Base-by-base conservation (phyloP, 2,113 vertebrate species). In the Geococcyx californianus region DNA sequence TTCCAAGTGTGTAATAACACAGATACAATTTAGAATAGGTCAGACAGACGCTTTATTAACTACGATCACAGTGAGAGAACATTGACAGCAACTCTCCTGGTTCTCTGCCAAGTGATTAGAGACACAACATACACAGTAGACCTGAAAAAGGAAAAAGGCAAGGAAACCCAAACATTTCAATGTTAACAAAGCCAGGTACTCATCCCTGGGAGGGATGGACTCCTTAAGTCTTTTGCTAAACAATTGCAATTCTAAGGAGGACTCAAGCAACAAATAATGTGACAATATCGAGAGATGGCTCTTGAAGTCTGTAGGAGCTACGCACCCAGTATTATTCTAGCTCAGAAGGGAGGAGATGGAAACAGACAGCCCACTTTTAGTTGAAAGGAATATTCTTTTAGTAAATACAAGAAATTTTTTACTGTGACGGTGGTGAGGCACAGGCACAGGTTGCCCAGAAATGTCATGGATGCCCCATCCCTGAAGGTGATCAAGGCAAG, bases 11-110 rank as follows among this genome's bases (percentile, higher is more conserved):
- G 0, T 36, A 87, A 52, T 11, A 91, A 34, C 2, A 3, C 45
- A 47, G 25, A 8, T 34, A 45, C 34, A 66, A 74, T n/a, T 77
- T 56, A 56, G 59, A 68, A 52, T 31, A 74, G 36, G 55, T 69
- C 55, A 54, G 47, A 74, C 34, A 80, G 63, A 64, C 78, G 59
- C 42, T 89, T 77, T 81, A 84, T 80, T 64, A 91, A 78, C 69
- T 28, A 36, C 0, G 3, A 77, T 62, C 31, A 52, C 49, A 45
- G 38, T 6, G 44, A 86, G 31, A 54, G 55, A 84, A 84, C 36
- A 75, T 2, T 49, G n/a, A 75, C 8, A 67, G 42, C 36, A 72
- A 31, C 60, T 63, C 66, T 54, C 44, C 58, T 44, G 47, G 16
- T n/a, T 28, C 52, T 49, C 89, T 88, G 83, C 14, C 75, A 88